phyloP scores from a whole-genome alignment of 2,888 invertebrate species.

The Dromius quadrimaculatus region DNA sequence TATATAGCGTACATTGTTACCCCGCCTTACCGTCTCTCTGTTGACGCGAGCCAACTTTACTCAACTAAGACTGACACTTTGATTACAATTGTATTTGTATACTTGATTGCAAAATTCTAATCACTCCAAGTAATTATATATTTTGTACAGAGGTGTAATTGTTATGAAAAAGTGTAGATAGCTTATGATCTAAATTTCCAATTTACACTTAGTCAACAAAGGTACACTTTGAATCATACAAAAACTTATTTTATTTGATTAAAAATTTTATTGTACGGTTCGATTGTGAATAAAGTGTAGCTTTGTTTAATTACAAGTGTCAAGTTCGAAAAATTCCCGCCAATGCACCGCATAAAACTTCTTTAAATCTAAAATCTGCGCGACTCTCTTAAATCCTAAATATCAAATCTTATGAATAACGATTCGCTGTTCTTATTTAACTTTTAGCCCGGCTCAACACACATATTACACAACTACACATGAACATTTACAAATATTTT shows the following conservation, averaged over 20 bases:
- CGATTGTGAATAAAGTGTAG: too few species aligned
- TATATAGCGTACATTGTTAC: conserved; percentile 3
- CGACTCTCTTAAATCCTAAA: too few species aligned
- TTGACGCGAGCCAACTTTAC: conserved; percentile 52
- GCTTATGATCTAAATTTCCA: conserved; percentile 8
- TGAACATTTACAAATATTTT: conserved; percentile 12
- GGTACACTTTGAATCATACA: neutral
- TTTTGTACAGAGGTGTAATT: conserved; percentile 51
- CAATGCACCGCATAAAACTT: too few species aligned
- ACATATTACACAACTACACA: conserved; percentile 1
- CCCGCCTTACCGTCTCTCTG: conserved; percentile 25
- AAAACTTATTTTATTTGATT: neutral
- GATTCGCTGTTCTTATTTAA: too few species aligned
- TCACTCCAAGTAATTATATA: conserved; percentile 51
- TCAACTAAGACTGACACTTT: conserved; percentile 52
- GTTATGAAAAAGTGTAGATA: conserved; percentile 34
- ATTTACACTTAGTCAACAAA: too few species aligned
- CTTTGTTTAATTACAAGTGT: too few species aligned
- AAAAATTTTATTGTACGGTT: too few species aligned
- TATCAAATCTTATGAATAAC: too few species aligned
- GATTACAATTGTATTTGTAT: conserved; percentile 51
- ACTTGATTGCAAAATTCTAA: conserved; percentile 52
- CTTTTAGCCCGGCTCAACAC: conserved; percentile 32
- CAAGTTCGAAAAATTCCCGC: too few species aligned
- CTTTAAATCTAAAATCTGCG: too few species aligned